Evolutionary conservation across 2,888 invertebrate species (phyloP).

Genomic region (Drosophila emarginata): DNA sequence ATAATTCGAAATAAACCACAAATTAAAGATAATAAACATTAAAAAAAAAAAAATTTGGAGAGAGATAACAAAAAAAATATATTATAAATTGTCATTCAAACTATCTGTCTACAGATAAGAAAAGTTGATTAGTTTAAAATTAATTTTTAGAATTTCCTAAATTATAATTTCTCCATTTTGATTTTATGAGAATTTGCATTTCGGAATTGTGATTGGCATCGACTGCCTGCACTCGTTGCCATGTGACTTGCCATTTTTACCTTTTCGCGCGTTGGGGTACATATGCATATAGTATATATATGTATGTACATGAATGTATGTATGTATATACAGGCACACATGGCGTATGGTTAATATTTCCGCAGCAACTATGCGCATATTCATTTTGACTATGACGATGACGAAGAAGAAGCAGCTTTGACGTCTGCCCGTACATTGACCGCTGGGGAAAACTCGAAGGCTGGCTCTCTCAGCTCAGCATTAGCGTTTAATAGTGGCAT

Average conservation of each 20-base stretch:
- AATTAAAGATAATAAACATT: no score
- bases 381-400: slow-evolving; percentile 66
- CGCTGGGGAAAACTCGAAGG: slow-evolving; percentile 58
- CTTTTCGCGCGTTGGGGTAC: slow-evolving; percentile 35
- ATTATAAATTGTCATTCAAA: no score
- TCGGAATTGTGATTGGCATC: background rate
- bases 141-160: background rate
- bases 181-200: background rate
- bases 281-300: no score
- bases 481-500: slow-evolving; percentile 57
- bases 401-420: slow-evolving; percentile 45
- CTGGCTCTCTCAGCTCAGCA: slow-evolving; percentile 43
- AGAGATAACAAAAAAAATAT: no score
- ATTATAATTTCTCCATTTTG: no score
- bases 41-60: background rate
- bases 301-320: no score
- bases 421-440: slow-evolving; percentile 67
- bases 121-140: no score
- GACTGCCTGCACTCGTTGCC: background rate
- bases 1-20: no score
- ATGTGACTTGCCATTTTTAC: slow-evolving; percentile 21
- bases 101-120: no score
- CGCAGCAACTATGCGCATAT: slow-evolving; percentile 70
- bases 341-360: slow-evolving; percentile 75
- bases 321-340: slow-evolving; percentile 47